These are phyloP conservation scores for Zalophus californianus DNA, from an alignment of 2,797 vertebrate species.

Conservation along the genomic window DNA sequence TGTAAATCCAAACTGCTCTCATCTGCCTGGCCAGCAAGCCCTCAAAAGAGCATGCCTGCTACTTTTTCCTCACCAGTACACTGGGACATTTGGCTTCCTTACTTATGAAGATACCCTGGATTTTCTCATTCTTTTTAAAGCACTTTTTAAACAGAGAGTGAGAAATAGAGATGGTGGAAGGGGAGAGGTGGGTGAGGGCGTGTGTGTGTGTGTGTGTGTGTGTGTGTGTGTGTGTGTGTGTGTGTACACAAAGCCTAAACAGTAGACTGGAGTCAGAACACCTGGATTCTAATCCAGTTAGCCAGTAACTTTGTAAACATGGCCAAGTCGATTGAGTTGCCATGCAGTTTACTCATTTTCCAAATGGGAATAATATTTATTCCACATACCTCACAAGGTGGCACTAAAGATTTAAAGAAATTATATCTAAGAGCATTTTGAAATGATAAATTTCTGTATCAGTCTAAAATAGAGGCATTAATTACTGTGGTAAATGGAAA, in stretches of 20 bases:
- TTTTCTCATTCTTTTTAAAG: constrained; percentile 23
- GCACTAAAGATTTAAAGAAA: constrained; percentile 58
- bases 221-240: background rate
- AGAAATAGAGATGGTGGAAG: background rate
- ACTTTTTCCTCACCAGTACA: background rate
- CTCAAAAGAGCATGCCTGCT: background rate
- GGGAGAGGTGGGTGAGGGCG: background rate
- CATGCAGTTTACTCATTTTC: background rate
- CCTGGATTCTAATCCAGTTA: constrained; percentile 33
- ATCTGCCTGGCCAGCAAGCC: background rate
- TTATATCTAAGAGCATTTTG: constrained; percentile 6
- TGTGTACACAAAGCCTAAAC: background rate
- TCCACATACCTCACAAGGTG: constrained; percentile 33
- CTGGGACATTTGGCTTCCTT: background rate
- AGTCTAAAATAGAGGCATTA: background rate
- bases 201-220: background rate
- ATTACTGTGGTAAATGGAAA: background rate
- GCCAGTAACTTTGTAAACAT: background rate
- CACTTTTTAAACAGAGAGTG: background rate
- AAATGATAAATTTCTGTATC: constrained; percentile 1
- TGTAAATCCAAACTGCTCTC: background rate
- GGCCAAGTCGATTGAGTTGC: background rate
- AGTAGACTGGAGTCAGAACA: background rate
- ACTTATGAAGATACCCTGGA: background rate
- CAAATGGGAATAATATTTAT: background rate